Conservation (phyloP, 2,113 vertebrate genomes). For the Procavia capensis region DNA sequence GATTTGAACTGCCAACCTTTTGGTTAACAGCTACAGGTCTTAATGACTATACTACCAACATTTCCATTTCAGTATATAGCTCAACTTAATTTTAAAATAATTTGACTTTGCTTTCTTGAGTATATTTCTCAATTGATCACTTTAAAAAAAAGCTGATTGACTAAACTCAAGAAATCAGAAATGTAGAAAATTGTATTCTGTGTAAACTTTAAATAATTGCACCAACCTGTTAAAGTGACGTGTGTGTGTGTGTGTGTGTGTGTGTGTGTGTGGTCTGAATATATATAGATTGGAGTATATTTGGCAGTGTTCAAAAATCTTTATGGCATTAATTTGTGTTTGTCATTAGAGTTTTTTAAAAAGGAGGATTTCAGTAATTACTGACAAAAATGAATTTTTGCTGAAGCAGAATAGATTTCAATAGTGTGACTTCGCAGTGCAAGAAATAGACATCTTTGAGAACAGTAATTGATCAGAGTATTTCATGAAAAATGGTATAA, state of each 20-base stretch:
- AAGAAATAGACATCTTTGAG: neutral
- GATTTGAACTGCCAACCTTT: too few species aligned
- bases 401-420: slow-evolving; percentile 9
- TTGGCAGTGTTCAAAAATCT: neutral
- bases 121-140: neutral
- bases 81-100: neutral
- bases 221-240: neutral
- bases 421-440: neutral
- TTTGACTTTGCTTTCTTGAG: neutral
- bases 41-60: too few species aligned
- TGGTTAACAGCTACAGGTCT: too few species aligned
- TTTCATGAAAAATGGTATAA: slow-evolving; percentile 42
- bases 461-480: neutral
- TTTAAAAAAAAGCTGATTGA: slow-evolving; percentile 29
- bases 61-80: neutral
- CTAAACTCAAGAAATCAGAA: neutral
- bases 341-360: slow-evolving; percentile 29
- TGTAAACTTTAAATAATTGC: slow-evolving; percentile 22
- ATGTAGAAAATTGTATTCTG: neutral
- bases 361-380: slow-evolving; percentile 33
- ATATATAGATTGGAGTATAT: neutral
- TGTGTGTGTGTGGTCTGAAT: slow-evolving; percentile 7
- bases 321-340: neutral
- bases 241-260: too few species aligned
- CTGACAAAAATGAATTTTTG: slow-evolving; percentile 33